A percentile compares a stretch with the other conserved stretches of the same genome.
Evolutionary conservation across 1,140 invertebrate species (phyloP).

Genomic region (Trichonephila clavipes): DNA sequence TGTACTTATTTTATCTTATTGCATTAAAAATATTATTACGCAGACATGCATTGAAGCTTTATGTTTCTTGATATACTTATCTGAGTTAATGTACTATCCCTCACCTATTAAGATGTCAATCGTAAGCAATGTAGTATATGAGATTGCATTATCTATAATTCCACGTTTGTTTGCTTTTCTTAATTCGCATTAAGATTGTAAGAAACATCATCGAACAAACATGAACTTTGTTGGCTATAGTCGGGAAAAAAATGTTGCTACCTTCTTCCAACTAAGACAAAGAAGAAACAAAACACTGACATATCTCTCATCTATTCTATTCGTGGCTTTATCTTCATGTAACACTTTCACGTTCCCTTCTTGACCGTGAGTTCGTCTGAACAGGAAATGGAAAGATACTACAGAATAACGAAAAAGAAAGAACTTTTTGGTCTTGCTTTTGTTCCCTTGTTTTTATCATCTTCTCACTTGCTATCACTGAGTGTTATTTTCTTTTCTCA

Average conservation of each 20-base stretch:
- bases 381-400: conserved; percentile 33
- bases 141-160: neutral
- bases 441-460: conserved; percentile 12
- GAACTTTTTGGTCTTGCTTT: neutral
- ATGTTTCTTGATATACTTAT: neutral
- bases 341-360: conserved; percentile 2
- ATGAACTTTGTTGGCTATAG: neutral
- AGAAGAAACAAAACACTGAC: neutral
- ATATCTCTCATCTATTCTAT: conserved; percentile 27
- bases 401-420: neutral
- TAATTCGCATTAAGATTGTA: neutral
- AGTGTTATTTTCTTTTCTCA: conserved; percentile 41
- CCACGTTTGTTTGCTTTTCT: neutral
- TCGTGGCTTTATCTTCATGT: conserved; percentile 47
- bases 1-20: too few species aligned
- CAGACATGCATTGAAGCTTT: too few species aligned
- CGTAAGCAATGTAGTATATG: neutral
- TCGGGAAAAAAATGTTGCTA: neutral
- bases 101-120: neutral
- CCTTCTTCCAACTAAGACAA: neutral
- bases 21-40: too few species aligned
- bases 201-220: neutral
- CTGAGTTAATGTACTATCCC: neutral
- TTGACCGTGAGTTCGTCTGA: conserved; percentile 14
- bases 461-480: neutral